phyloP scores from a whole-genome alignment of 2,113 vertebrate species.

The Centropristis striata region DNA sequence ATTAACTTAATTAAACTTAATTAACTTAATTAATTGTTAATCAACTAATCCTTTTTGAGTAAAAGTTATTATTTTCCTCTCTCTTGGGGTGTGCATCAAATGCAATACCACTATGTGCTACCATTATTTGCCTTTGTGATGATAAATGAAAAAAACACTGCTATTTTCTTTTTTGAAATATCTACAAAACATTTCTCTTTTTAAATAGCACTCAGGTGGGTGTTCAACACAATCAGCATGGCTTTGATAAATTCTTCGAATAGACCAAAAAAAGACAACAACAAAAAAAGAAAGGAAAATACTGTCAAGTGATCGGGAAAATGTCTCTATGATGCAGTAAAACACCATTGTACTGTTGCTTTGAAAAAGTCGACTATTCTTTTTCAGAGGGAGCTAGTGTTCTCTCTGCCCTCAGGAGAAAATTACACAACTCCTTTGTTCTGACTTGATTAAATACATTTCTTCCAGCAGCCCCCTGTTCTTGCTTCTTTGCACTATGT shows the following conservation, averaged over 20 bases:
- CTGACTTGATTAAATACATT: conserved; percentile 81
- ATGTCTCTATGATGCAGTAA: conserved; percentile 54
- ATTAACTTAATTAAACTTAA: too few relatives aligned
- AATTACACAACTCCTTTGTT: conserved; percentile 80
- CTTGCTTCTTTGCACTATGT: conserved; percentile 71
- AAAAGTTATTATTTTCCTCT: neutral
- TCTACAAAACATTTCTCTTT: conserved; percentile 15
- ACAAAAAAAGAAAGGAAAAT: neutral
- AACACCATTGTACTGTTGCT: conserved; percentile 51
- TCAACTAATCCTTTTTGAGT: neutral
- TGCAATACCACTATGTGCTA: conserved; percentile 3
- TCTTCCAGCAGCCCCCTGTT: conserved; percentile 67
- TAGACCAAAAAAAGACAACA: neutral
- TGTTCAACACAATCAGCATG: conserved; percentile 26
- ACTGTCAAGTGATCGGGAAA: conserved; percentile 41
- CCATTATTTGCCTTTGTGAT: neutral
- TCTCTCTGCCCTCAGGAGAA: conserved; percentile 67
- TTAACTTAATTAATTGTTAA: too few relatives aligned
- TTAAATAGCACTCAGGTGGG: conserved; percentile 10
- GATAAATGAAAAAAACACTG: neutral
- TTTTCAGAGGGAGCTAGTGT: conserved; percentile 54
- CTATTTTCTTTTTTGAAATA: conserved; percentile 6
- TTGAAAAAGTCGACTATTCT: conserved; percentile 37
- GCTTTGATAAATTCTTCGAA: conserved; percentile 39
- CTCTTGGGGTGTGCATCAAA: neutral